Evolutionary conservation across 1,140 invertebrate species (phyloP).

Genomic region (Epicauta chinensis): DNA sequence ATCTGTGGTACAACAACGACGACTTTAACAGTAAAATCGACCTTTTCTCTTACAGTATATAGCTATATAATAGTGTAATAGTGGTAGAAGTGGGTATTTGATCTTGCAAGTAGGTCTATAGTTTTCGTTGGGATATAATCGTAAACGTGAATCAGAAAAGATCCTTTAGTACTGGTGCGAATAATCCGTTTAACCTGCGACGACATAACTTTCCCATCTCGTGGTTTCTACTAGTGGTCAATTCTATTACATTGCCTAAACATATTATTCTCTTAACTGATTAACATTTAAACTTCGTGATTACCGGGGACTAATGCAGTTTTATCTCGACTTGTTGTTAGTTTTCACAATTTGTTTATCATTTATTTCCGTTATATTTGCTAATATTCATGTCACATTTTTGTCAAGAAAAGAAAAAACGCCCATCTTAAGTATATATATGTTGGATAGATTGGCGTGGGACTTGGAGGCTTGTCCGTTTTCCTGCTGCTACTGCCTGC

Average conservation of each 20-base stretch:
- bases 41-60: too few species aligned
- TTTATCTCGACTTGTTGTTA: background rate
- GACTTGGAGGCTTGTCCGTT: constrained; percentile 18
- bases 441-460: constrained; percentile 23
- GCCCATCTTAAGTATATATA: too few species aligned
- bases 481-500: constrained; percentile 7
- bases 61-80: too few species aligned
- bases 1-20: too few species aligned
- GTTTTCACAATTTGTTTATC: background rate
- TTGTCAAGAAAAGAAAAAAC: too few species aligned
- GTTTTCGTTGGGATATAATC: background rate
- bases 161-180: constrained; percentile 11
- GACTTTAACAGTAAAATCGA: too few species aligned
- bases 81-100: too few species aligned
- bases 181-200: constrained; percentile 34
- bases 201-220: constrained; percentile 35
- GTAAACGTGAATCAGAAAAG: constrained; percentile 13
- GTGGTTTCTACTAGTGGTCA: constrained; percentile 8
- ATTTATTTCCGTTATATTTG: too few species aligned
- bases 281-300: too few species aligned
- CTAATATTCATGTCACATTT: too few species aligned
- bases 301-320: background rate
- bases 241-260: background rate
- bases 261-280: too few species aligned
- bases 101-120: too few species aligned